Evolutionary conservation across 2,113 vertebrate species (phyloP).

Genomic region (Scophthalmus maximus): DNA sequence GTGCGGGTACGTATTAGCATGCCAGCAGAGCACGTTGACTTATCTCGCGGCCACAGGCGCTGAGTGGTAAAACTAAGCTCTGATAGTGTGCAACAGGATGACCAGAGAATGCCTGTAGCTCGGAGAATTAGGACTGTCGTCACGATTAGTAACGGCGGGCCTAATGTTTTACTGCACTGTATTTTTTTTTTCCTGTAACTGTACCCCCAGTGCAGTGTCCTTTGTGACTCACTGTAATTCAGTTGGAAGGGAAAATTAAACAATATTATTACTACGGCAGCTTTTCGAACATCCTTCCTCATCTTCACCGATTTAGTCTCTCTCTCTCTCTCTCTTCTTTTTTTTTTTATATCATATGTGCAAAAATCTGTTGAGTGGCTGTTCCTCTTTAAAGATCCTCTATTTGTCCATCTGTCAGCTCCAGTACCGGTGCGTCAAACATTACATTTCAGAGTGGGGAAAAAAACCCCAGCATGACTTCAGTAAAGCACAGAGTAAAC

Average conservation of each 20-base stretch:
- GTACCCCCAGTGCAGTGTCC: constrained; percentile 11
- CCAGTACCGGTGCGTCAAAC: constrained; percentile 33
- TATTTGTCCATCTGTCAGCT: constrained; percentile 37
- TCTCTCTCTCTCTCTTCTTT: constrained; percentile 36
- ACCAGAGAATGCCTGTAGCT: constrained; percentile 75
- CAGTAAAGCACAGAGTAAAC: constrained; percentile 4
- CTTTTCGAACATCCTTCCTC: constrained; percentile 20
- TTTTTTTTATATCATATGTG: constrained; percentile 10
- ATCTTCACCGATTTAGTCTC: constrained; percentile 19
- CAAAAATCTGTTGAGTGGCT: constrained; percentile 41
- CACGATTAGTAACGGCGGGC: constrained; percentile 69
- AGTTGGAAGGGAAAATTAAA: constrained; percentile 25
- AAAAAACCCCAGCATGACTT: constrained; percentile 10
- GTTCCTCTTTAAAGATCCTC: constrained; percentile 22
- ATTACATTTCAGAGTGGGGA: constrained; percentile 7
- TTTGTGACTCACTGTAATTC: constrained; percentile 41
- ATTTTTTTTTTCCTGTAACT: constrained; percentile 61
- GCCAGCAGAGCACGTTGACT: constrained; percentile 75
- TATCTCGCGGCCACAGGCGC: constrained; percentile 78
- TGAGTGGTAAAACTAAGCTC: constrained; percentile 76
- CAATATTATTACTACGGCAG: constrained; percentile 11
- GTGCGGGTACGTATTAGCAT: constrained; percentile 71
- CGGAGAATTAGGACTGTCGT: constrained; percentile 70
- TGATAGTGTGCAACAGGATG: constrained; percentile 77
- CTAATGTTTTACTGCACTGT: constrained; percentile 69